Evolutionary conservation across 2,113 vertebrate species (phyloP), one percentile per base, ranked within the genome.

Genomic region (Myodes glareolus): DNA sequence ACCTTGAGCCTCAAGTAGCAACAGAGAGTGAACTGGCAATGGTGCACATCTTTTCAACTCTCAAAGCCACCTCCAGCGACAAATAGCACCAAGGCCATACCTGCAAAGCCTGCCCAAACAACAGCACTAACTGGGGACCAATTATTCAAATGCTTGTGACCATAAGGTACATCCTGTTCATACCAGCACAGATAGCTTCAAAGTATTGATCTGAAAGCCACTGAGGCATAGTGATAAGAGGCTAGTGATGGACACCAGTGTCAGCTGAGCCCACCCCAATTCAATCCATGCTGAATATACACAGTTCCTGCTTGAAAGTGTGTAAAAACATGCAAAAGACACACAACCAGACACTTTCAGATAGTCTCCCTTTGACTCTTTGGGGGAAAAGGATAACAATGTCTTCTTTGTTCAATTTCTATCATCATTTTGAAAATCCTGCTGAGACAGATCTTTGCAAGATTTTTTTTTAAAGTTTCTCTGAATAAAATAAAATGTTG

Each of bases 401-500:
- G 5, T 93, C 55, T 82, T 82, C 25, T 78, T 96, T 39, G 9
- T 93, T 67, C 2, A 88, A 31, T 73, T 96, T 94, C 25, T 8
- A 50, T 94, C 19, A 33, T 72, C 84, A 91, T 63, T 96, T 85
- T 14, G 77, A 85, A 85, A 85, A 17, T 9, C 33, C 33, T 36
- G 7, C 55, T 92, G 61, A 93, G 31, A 67, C 36, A 68, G 13
- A 92, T 19, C 81, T 95, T 90, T 70, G 45, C 45, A 90, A 72
- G 7, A 29, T 73, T 61, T 67, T 65, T 65, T 80, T 82, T 63
- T 65, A 70, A 75, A 42, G 88, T 94, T 87, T 65, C 6, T 80
- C 78, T 93, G 45, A 78, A 87, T 23, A 89, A 96, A 95, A 82
- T 65, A 80, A 95, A 94, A 92, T 72, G 9, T 82, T 72, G 23